Base-by-base conservation (phyloP, 2,888 invertebrate genomes). In the Drymonia ruficornis region DNA sequence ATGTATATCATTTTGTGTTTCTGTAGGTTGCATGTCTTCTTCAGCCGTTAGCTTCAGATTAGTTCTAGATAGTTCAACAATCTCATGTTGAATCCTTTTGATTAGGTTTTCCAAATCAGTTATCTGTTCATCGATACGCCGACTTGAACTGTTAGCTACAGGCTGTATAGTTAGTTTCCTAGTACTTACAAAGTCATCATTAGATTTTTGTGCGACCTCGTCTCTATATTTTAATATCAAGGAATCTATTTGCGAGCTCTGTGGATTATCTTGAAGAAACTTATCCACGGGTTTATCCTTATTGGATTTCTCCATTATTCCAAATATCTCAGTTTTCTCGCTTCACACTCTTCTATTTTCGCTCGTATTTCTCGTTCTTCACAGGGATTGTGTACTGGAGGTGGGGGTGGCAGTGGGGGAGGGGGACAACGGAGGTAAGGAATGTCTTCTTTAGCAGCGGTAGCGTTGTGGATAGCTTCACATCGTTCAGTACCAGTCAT, bases 121-220 rank as follows among this genome's bases (percentile, higher is more conserved):
- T 63, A 89, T 83, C 49, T 86, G 78, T 50, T 62, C 69, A 23
- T 89, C 83, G 34, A 89, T 76, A 51, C 78, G 63, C 19, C 58
- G 53, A 13, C 66, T 61, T 1, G 70, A 49, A 45, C 11, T 36
- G 11, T 12, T 31, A 2, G n/a, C 66, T 5, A 65, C 46, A 13
- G 56, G 58, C 42, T 76, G 61, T 34, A 76, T 53, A 1, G 71
- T 71, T 0, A 76, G 43, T 19, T 46, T 75, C 59, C 72, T 78
- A 12, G 61, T 70, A 28, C 67, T 72, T 16, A 38, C 50, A 2
- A 56, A 49, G 50, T 74, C 63, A 47, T 77, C 67, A 29, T 74
- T 56, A 3, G 69, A 57, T 8, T 67, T 62, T 9, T 57, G 67
- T 3, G 55, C 55, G 13, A 74, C 42, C 36, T 73, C 73, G 19